Conservation (phyloP, 2,888 invertebrate genomes). For the Hyposoter didymator region DNA sequence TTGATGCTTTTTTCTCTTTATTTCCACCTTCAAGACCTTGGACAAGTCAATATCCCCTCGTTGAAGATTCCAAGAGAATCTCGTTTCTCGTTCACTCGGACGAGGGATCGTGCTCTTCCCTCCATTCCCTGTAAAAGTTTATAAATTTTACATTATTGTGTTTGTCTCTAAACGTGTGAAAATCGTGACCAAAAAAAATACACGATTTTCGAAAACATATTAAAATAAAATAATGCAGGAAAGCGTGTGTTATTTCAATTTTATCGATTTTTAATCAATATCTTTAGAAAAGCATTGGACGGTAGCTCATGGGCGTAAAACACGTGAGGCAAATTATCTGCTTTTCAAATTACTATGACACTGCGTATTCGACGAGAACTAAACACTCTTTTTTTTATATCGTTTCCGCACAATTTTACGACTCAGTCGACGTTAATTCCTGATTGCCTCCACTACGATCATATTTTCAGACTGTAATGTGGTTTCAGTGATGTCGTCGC, state of each 20-base stretch:
- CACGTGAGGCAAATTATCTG: background rate
- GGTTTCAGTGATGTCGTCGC: background rate
- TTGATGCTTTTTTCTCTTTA: constrained; percentile 17
- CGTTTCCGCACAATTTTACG: background rate
- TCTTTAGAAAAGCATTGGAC: background rate
- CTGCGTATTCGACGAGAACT: background rate
- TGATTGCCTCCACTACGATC: background rate
- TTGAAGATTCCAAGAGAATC: constrained; percentile 37
- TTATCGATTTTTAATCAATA: background rate
- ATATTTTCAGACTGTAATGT: background rate
- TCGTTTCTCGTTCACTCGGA: constrained; percentile 69
- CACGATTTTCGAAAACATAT: background rate
- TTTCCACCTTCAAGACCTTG: background rate
- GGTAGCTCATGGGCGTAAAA: background rate
- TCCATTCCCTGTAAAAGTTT: constrained; percentile 63
- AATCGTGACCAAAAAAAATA: background rate
- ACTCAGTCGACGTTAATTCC: background rate
- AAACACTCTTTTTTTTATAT: background rate
- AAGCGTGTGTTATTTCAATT: background rate
- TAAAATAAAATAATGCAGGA: background rate
- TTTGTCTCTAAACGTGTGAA: background rate
- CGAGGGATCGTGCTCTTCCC: constrained; percentile 59
- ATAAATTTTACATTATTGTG: constrained; percentile 1
- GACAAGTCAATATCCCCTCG: constrained; percentile 41
- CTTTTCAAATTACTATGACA: background rate